Percentiles rank a stretch among this genome's conserved stretches.
Conservation (phyloP, 2,797 vertebrate species). For the Geotrypetes seraphini region DNA sequence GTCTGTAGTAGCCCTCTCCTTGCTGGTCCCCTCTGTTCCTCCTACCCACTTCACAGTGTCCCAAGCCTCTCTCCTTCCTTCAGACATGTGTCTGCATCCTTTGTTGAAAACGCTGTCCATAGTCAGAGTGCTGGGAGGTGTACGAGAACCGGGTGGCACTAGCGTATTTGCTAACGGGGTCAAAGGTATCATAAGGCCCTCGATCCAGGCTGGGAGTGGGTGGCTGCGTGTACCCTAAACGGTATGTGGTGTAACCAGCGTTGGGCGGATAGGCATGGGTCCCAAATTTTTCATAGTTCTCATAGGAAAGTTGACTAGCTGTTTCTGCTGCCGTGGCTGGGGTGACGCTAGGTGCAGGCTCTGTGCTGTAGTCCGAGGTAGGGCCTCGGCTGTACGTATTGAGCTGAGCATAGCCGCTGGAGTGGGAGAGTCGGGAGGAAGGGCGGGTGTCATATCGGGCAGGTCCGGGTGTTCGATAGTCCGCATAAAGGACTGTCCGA, state of each 20-base stretch:
- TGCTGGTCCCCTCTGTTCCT: slow-evolving; percentile 24
- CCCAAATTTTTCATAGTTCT: slow-evolving; percentile 77
- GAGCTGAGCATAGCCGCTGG: slow-evolving; percentile 81
- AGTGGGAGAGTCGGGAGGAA: slow-evolving; percentile 76
- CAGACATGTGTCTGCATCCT: slow-evolving; percentile 95
- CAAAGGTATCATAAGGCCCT: slow-evolving; percentile 52
- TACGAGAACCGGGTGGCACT: slow-evolving; percentile 77
- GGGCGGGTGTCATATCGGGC: slow-evolving; percentile 78
- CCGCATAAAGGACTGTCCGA: slow-evolving; percentile 73
- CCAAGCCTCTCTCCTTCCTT: slow-evolving; percentile 16
- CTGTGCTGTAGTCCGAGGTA: slow-evolving; percentile 36
- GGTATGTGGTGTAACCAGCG: slow-evolving; percentile 68
- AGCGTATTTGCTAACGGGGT: slow-evolving; percentile 70
- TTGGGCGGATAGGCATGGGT: slow-evolving; percentile 57
- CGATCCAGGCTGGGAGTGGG: slow-evolving; percentile 40
- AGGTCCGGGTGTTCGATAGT: slow-evolving; percentile 71
- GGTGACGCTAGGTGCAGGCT: slow-evolving; percentile 39
- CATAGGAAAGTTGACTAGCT: slow-evolving; percentile 72
- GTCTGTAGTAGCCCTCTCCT: slow-evolving; percentile 5
- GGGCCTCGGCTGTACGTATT: slow-evolving; percentile 68
- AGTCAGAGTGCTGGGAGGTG: slow-evolving; percentile 86
- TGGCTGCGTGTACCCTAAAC: slow-evolving; percentile 67
- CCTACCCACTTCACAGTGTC: too few species aligned
- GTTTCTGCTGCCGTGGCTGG: slow-evolving; percentile 45
- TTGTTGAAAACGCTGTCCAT: slow-evolving; percentile 84